Evolutionary conservation across 1,140 invertebrate species (phyloP).

Genomic region (Penaeus indicus): DNA sequence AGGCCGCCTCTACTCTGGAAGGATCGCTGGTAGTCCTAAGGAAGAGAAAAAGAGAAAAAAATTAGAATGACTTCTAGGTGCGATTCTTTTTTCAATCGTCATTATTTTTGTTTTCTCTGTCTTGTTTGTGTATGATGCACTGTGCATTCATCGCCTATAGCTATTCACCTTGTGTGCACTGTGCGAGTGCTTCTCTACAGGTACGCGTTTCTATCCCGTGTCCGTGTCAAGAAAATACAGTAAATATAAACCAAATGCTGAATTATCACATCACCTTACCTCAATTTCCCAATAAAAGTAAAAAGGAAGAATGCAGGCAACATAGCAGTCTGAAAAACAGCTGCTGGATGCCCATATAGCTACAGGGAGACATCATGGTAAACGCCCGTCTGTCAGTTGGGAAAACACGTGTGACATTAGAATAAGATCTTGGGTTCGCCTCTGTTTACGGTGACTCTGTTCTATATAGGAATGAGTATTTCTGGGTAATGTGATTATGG

Average conservation of each 20-base stretch:
- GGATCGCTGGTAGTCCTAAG: constrained; percentile 79
- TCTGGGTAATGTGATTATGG: no score
- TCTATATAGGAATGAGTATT: no score
- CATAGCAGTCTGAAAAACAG: constrained; percentile 76
- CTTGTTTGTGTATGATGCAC: no score
- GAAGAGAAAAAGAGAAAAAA: not conserved
- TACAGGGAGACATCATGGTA: constrained; percentile 77
- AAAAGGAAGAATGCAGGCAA: constrained; percentile 82
- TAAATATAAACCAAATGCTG: not conserved
- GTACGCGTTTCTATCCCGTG: no score
- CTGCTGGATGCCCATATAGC: constrained; percentile 63
- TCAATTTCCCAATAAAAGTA: constrained; percentile 79
- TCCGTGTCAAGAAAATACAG: constrained; percentile 36
- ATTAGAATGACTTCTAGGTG: not conserved
- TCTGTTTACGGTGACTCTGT: no score
- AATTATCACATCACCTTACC: constrained; percentile 32
- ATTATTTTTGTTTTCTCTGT: no score
- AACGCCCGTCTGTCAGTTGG: constrained; percentile 77
- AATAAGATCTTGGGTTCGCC: not conserved
- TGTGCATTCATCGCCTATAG: no score
- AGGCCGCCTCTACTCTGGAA: constrained; percentile 84
- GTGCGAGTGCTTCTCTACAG: no score
- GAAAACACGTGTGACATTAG: constrained; percentile 3
- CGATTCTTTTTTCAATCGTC: no score
- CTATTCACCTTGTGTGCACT: no score